phyloP scores from a whole-genome alignment of 2,888 invertebrate genomes.

The Clunio marinus region DNA sequence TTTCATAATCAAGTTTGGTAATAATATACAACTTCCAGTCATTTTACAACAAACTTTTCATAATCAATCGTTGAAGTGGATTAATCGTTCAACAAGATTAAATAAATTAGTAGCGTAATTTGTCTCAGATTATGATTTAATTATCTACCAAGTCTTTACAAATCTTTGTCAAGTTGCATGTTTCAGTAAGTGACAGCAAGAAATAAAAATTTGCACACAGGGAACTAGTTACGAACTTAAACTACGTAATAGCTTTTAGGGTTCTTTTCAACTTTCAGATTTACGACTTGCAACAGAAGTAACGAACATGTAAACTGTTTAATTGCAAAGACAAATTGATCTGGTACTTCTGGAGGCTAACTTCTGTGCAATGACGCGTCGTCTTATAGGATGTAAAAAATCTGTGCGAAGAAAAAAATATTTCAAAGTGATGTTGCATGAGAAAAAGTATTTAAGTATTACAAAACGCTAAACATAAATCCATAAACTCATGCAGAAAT shows the following conservation, averaged over 20 bases:
- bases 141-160: neutral
- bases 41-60: conserved; percentile 16
- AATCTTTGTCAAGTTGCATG: neutral
- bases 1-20: no score
- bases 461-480: conserved; percentile 11
- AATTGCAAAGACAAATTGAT: neutral
- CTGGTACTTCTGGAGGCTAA: neutral
- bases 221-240: no score
- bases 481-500: conserved; percentile 27
- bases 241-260: no score
- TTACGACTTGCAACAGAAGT: no score
- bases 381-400: neutral
- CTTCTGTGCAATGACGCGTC: neutral
- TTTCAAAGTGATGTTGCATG: no score
- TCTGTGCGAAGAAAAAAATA: neutral
- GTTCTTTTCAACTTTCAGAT: no score
- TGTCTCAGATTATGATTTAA: neutral
- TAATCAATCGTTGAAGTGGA: conserved; percentile 4
- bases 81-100: neutral
- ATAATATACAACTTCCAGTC: no score
- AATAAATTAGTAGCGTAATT: neutral
- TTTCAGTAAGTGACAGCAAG: no score
- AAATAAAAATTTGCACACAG: no score
- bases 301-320: no score
- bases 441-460: neutral